phyloP scores from a whole-genome alignment of 1,140 invertebrate genomes.

The Muscidifurax raptorellus region DNA sequence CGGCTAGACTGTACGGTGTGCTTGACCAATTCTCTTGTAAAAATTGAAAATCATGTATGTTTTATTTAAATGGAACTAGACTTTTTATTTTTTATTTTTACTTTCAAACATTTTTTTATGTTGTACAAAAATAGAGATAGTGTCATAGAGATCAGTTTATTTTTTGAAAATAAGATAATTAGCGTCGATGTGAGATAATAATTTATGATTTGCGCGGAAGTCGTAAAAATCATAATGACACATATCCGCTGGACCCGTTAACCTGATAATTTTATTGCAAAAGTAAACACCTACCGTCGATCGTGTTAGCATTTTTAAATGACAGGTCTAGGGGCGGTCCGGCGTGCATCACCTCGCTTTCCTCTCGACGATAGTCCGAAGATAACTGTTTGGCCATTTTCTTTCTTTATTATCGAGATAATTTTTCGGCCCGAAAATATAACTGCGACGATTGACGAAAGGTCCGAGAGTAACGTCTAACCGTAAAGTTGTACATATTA shows the following conservation, averaged over 20 bases:
- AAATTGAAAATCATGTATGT: slow-evolving; percentile 27
- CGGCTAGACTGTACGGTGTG: slow-evolving; percentile 61
- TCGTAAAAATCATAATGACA: too few species aligned
- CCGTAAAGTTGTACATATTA: background rate
- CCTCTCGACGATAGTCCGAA: slow-evolving; percentile 57
- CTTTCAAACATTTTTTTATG: too few species aligned
- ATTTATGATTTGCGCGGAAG: too few species aligned
- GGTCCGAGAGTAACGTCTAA: background rate
- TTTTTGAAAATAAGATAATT: too few species aligned
- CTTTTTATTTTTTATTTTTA: background rate
- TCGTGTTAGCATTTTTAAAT: slow-evolving; percentile 63
- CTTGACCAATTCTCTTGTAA: slow-evolving; percentile 62
- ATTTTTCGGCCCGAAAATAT: background rate
- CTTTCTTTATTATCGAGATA: slow-evolving; percentile 5
- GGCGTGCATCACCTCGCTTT: slow-evolving; percentile 57
- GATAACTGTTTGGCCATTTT: slow-evolving; percentile 25
- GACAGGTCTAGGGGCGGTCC: slow-evolving; percentile 67
- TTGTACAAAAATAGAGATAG: too few species aligned
- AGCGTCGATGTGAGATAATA: too few species aligned
- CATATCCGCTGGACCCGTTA: background rate
- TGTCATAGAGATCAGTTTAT: too few species aligned
- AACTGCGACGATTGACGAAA: background rate
- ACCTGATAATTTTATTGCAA: too few species aligned
- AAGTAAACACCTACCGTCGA: slow-evolving; percentile 60
- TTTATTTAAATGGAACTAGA: background rate